Conservation (phyloP, 2,797 vertebrate species). For the Syngnathus acus region DNA sequence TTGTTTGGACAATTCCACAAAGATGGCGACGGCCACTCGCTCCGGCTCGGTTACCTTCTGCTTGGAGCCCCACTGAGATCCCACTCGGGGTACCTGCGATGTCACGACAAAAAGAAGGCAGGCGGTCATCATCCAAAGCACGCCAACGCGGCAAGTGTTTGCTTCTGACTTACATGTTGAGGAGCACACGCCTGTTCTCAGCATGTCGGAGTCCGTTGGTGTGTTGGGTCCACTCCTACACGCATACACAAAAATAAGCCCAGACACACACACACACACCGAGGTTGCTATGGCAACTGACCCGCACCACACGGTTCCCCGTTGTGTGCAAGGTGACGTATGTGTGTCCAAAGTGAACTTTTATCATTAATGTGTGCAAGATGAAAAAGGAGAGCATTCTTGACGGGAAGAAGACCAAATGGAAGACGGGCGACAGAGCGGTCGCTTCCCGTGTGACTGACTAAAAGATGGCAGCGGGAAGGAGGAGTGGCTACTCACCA, state of each 20-base stretch:
- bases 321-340: background rate
- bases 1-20: background rate
- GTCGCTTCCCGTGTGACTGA: background rate
- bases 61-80: slow-evolving; percentile 58
- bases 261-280: too few species aligned
- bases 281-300: background rate
- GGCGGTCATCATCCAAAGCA: background rate
- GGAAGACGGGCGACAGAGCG: background rate
- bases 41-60: slow-evolving; percentile 45
- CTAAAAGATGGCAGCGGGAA: slow-evolving; percentile 30
- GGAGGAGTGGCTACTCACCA: slow-evolving; percentile 67
- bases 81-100: slow-evolving; percentile 73
- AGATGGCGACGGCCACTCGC: too few species aligned
- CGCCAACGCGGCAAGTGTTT: background rate
- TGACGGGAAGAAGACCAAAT: background rate
- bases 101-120: background rate
- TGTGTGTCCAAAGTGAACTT: background rate
- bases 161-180: slow-evolving; percentile 63
- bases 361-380: slow-evolving; percentile 2
- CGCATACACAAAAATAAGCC: slow-evolving; percentile 8
- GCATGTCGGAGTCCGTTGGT: slow-evolving; percentile 63
- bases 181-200: slow-evolving; percentile 62
- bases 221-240: slow-evolving; percentile 75
- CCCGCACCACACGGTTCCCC: background rate
- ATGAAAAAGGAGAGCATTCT: background rate